Base-by-base conservation (phyloP, 1,140 invertebrate species). In the Ceratina australensis region DNA sequence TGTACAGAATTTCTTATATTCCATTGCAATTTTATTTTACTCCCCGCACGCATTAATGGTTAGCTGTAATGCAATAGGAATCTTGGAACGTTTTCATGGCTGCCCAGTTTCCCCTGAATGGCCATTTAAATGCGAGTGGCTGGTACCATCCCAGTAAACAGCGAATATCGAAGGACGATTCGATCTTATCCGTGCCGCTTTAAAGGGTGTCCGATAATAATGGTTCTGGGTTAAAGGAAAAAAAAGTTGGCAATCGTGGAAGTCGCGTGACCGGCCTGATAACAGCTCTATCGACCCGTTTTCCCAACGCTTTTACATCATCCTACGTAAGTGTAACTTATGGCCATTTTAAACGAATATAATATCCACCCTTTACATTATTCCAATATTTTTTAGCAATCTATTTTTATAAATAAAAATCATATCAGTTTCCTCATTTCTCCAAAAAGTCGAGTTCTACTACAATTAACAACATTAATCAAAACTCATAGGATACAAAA, bases 201-300 rank as follows among this genome's bases (percentile, higher is more conserved):
- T 66, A 64, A 56, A 65, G 52, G 59, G 56, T 66, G 68, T 18
- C 47, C 28, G 64, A 66, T 68, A 68, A 68, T 57, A 28, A 47
- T 24, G n/a, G 13, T 42, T 42, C 33, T 42, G 33, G 33, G 33
- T 42, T 42, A 1, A 26, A 20, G 13, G 33, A 57, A 28, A 42
- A 28, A 63, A 78, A 57, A 20, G 26, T 56, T 60, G 61, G 68
- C 56, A 56, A 75, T 86, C 78, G 59, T 84, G 49, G 33, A 52
- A 68, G 63, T 84, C 76, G 81, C 82, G 81, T 80, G 82, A 72
- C 81, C 22, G 42, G 24, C 26, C 60, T 60, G 80, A 78, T 72
- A 63, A 84, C 82, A 76, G 5, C 42, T 28, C 28, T 54, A 79
- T 82, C 77, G 76, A 82, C 42, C 33, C 33, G 33, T 42, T 42